Evolutionary conservation across 1,140 invertebrate genomes (phyloP), one percentile per base, ranked within the genome.

Genomic region (Thrips palmi): DNA sequence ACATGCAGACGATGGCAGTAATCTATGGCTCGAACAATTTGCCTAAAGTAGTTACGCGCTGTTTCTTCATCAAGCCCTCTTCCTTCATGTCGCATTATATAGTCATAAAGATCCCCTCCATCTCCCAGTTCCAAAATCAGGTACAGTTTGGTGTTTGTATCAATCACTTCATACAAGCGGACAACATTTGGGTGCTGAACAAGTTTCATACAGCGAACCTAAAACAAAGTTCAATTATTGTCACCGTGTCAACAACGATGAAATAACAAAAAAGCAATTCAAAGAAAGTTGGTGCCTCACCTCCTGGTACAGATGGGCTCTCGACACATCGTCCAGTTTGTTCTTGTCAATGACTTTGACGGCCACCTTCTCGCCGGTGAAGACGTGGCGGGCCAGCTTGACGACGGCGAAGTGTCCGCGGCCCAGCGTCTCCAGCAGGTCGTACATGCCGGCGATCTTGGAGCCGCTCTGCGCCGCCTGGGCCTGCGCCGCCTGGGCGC

Each of bases 121-220:
- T 98, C 92, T n/a, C 88, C 93, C 42, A 97, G 62, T 67, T 98
- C 93, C 49, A 98, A 64, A 52, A 98, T 94, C 50, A 97, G 68
- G 62, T 91, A 92, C 41, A 93, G 63, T 63, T 93, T 92, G 39
- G 86, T 89, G 52, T 87, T 84, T 14, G 94, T 99, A 62, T 99
- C 96, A 52, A 99, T 98, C 31, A 97, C 89, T 69, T 99, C 92
- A 59, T 98, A 99, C 6, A 99, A 63, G 33, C 93, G 68, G 11
- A 99, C 93, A 17, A 99, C 92, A 64, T 99, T 92, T 23, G 81
- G 92, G 66, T 99, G 96, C 56, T 97, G 93, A 10, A 98, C 93
- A 48, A 98, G 61, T 61, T 98, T 97, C 93, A 98, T 97, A 55
- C 93, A 97, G 45, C 89, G 67, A 40, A 94, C 79, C 75, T 85